phyloP scores from a whole-genome alignment of 2,797 vertebrate species.

The Buceros bicornis region DNA sequence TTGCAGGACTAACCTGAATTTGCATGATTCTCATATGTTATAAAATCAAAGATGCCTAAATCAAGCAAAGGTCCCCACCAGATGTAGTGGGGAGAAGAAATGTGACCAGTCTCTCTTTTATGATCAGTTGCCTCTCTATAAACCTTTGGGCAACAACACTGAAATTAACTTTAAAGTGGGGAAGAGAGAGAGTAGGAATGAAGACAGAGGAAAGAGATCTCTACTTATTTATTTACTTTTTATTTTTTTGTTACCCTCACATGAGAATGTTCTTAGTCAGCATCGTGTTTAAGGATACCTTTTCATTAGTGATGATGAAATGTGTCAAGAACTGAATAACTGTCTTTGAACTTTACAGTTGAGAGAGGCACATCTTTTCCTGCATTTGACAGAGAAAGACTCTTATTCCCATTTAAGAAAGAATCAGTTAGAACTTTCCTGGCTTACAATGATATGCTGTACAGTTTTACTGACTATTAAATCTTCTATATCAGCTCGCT shows the following conservation, averaged over 20 bases:
- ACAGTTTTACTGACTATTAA: not conserved
- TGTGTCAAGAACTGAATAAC: not conserved
- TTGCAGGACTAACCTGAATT: not conserved
- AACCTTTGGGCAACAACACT: not conserved
- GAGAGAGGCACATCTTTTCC: not conserved
- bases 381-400: not conserved
- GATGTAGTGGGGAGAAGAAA: not conserved
- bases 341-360: not conserved
- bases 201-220: not conserved
- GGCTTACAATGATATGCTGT: not conserved
- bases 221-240: not conserved
- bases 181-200: not conserved
- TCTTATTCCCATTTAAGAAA: not conserved
- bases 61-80: not conserved
- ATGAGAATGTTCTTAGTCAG: not conserved
- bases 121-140: not conserved
- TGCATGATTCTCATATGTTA: not conserved
- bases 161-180: not conserved
- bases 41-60: not conserved
- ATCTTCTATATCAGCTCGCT: not conserved
- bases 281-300: not conserved
- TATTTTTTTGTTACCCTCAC: not conserved
- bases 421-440: not conserved
- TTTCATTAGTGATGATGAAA: not conserved
- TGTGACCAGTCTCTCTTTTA: rapidly evolving